Evolutionary conservation across 2,113 vertebrate genomes (phyloP).

Genomic region (Antidorcas marsupialis): DNA sequence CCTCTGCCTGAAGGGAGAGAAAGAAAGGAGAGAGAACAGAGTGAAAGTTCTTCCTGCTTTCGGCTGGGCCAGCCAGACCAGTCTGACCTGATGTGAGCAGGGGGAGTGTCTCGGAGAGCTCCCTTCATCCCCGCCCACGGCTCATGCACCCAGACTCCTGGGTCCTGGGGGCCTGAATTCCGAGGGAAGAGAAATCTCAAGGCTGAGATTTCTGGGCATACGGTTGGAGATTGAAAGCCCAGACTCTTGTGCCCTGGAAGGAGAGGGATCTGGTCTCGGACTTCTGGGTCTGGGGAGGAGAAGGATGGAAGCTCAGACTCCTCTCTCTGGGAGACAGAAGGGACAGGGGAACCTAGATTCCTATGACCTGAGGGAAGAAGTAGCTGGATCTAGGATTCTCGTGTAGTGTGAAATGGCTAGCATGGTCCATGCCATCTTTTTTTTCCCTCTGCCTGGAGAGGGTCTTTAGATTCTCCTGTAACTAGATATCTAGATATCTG

Average conservation of each 20-base stretch:
- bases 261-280: neutral
- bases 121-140: neutral
- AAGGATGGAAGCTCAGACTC: neutral
- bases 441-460: neutral
- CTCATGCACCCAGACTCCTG: neutral
- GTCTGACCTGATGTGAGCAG: constrained; percentile 55
- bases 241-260: neutral
- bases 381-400: neutral
- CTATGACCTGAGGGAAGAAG: neutral
- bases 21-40: constrained; percentile 7
- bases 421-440: neutral
- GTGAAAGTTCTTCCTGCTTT: constrained; percentile 62
- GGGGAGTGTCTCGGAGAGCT: constrained; percentile 15
- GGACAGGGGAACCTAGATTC: neutral
- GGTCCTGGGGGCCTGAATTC: neutral
- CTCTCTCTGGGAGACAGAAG: neutral
- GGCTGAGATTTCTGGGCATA: neutral
- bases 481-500: neutral
- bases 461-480: neutral
- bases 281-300: neutral
- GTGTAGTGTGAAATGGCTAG: neutral
- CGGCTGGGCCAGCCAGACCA: constrained; percentile 46
- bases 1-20: neutral
- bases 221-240: neutral
- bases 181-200: neutral